Base-by-base conservation (phyloP, 2,888 invertebrate species). In the Agrotis clavis region DNA sequence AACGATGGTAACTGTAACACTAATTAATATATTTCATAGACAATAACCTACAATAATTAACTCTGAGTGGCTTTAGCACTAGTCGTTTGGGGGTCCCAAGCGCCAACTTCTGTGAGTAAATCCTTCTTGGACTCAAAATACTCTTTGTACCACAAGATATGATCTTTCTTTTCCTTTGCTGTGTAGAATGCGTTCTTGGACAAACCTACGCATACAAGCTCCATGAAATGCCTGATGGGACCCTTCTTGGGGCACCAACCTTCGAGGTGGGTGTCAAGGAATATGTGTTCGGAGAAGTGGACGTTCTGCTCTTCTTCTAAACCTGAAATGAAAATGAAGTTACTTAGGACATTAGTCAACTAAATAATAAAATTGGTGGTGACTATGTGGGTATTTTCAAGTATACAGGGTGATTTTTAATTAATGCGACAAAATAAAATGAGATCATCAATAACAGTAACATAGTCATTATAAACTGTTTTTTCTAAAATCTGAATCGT, bases 181-280 rank as follows among this genome's bases (percentile, higher is more conserved):
- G 98, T 98, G 87, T 99, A 97, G 93, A 98, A 99, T 0, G 99
- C 98, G 95, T 99, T 99, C 93, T 99, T 99, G 0, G 99, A 99
- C 1, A 99, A 96, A 7, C 99, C 99, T 0, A 98, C 97, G 85
- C 98, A 98, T 0, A 99, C 99, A 9, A 99, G 96, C 89, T 99
- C 99, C 99, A 99, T 99, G 92, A 99, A 99, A 93, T 99, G 99
- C 11, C 99, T 97, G 81, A 99, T 97, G 0, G 99, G 99, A 0
- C 99, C 99, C 84, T 97, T 97, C 60, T 96, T 97, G 0, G 99
- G 99, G 91, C 99, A 99, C 98, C 99, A 99, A 0, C 97, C 97
- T 86, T 98, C 98, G 19, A 99, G 96, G 90, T 98, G 97, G 19
- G 97, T 96, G 77, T 99, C 99, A 16, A 99, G 95, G 93, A 99